Conservation (phyloP, 2,797 vertebrate species). For the Anolis apletophallus region DNA sequence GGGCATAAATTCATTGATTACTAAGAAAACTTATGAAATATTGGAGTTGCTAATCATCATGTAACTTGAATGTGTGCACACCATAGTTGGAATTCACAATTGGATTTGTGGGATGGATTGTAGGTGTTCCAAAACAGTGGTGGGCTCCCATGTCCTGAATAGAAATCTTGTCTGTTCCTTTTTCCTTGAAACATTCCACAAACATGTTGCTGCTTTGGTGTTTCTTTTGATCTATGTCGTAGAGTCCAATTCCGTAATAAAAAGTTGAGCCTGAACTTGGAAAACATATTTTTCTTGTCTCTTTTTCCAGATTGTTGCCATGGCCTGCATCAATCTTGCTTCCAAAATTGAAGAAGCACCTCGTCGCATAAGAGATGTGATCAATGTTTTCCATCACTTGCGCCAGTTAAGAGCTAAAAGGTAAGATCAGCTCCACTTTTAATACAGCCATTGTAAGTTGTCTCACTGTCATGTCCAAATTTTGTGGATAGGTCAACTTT, state of each 20-base stretch:
- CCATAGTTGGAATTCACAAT: no score
- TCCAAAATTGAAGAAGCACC: conserved; percentile 99
- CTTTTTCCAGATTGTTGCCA: conserved; percentile 92
- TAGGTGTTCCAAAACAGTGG: no score
- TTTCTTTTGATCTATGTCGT: not conserved
- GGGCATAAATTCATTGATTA: no score
- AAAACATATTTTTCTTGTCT: conserved; percentile 40
- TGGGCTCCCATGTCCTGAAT: not conserved
- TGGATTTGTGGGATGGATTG: no score
- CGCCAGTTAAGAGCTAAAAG: conserved; percentile 95
- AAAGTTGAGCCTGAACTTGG: not conserved
- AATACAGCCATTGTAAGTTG: not conserved
- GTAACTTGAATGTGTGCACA: no score
- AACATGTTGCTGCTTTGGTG: not conserved
- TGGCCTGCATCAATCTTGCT: conserved; percentile 98
- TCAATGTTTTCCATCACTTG: conserved; percentile 97
- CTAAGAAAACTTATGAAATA: no score
- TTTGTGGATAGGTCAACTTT: conserved; percentile 64
- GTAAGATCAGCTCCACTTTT: conserved; percentile 83
- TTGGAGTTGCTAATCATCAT: no score
- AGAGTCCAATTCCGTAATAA: rapidly evolving
- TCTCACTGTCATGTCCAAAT: conserved; percentile 50
- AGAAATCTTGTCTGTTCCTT: no score
- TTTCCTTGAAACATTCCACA: not conserved
- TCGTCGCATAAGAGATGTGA: conserved; percentile 95